These are phyloP conservation scores for Calliscelio sp. DNA, from an alignment of 2,888 invertebrate genomes.

Conservation along the genomic window DNA sequence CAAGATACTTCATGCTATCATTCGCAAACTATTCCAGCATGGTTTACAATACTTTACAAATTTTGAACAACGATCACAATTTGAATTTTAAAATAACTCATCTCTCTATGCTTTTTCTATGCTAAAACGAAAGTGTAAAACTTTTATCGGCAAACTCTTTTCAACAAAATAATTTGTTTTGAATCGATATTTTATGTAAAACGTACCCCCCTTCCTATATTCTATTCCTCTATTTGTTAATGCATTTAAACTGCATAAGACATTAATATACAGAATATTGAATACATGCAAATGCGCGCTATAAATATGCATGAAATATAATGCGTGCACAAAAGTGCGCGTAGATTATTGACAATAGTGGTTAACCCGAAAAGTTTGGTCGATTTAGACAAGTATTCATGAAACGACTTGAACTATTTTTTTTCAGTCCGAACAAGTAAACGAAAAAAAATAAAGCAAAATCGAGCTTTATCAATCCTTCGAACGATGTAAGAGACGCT, in stretches of 20 bases:
- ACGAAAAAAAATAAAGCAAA: no score
- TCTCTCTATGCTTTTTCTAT: background rate
- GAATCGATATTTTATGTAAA: slow-evolving; percentile 33
- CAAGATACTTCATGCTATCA: no score
- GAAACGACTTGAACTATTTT: slow-evolving; percentile 64
- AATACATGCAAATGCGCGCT: slow-evolving; percentile 60
- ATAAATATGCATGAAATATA: slow-evolving; percentile 70
- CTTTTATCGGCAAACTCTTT: background rate
- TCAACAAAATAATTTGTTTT: slow-evolving; percentile 20
- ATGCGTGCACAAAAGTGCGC: slow-evolving; percentile 57
- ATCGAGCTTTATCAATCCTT: slow-evolving; percentile 78
- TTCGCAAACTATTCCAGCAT: no score
- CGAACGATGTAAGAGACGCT: slow-evolving; percentile 75
- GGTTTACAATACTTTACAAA: background rate
- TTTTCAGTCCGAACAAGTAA: slow-evolving; percentile 44
- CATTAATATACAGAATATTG: slow-evolving; percentile 62
- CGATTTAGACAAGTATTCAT: slow-evolving; percentile 65
- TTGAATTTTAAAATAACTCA: background rate
- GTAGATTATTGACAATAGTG: slow-evolving; percentile 58
- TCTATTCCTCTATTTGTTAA: slow-evolving; percentile 50
- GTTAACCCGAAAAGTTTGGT: slow-evolving; percentile 64
- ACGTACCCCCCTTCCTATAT: no score
- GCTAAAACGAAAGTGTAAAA: background rate
- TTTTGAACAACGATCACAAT: background rate
- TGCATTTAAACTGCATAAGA: slow-evolving; percentile 55